Percentiles rank a stretch among this genome's conserved stretches.
Conservation (phyloP, 1,140 invertebrate species). For the Cryptotermes secundus region DNA sequence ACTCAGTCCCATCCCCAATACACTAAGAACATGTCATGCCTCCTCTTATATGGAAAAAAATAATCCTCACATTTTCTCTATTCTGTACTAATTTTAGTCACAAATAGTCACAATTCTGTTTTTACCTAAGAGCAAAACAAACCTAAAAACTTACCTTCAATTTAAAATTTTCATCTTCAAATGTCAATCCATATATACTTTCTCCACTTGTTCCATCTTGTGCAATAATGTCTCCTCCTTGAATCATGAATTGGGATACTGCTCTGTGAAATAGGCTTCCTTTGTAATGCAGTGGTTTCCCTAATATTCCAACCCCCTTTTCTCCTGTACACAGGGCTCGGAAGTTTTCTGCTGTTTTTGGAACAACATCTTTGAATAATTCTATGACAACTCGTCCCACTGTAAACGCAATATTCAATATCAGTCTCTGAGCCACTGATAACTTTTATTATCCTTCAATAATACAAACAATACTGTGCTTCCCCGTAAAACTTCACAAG, state of each 20-base stretch:
- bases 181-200: conserved; percentile 88
- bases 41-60: too few species aligned
- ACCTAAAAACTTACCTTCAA: conserved; percentile 56
- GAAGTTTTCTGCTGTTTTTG: conserved; percentile 91
- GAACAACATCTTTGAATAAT: conserved; percentile 80
- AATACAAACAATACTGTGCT: too few species aligned
- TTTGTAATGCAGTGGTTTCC: conserved; percentile 74
- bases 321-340: conserved; percentile 85
- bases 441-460: too few species aligned
- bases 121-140: background rate
- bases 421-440: background rate
- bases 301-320: conserved; percentile 66
- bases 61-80: too few species aligned
- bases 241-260: conserved; percentile 75
- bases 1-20: too few species aligned
- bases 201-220: conserved; percentile 85
- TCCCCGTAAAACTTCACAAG: too few species aligned
- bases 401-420: conserved; percentile 48
- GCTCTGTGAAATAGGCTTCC: conserved; percentile 74
- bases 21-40: too few species aligned
- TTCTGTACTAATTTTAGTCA: too few species aligned
- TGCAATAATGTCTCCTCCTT: conserved; percentile 81
- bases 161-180: conserved; percentile 88
- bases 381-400: conserved; percentile 80
- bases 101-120: too few species aligned